phyloP scores from a whole-genome alignment of 2,113 vertebrate genomes.

The Morone saxatilis region DNA sequence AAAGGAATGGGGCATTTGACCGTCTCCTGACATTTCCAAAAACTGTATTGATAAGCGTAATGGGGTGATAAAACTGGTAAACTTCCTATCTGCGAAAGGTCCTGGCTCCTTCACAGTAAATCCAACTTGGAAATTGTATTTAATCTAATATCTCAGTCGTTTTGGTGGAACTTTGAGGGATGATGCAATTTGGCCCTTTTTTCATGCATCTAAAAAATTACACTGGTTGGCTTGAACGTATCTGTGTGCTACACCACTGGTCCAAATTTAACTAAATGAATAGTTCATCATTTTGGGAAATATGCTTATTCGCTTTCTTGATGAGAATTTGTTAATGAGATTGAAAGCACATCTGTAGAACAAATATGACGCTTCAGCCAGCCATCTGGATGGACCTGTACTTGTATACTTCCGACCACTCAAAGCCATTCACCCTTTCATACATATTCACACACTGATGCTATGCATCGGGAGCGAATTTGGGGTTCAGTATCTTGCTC shows the following conservation, averaged over 20 bases:
- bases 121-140: not conserved
- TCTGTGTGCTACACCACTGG: not conserved
- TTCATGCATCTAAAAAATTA: not conserved
- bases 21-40: constrained; percentile 50
- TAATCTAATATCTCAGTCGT: not conserved
- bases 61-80: constrained; percentile 22
- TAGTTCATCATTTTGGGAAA: not conserved
- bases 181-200: not conserved
- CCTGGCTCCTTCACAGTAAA: not conserved
- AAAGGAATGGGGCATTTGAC: constrained; percentile 16
- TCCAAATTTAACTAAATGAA: not conserved
- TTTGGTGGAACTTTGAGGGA: not conserved
- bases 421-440: too few relatives aligned
- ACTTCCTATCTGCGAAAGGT: constrained; percentile 9
- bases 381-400: not conserved
- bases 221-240: not conserved
- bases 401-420: too few relatives aligned
- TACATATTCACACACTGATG: too few relatives aligned
- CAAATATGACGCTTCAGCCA: not conserved
- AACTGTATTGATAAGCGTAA: constrained; percentile 17
- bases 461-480: too few relatives aligned
- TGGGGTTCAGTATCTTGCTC: too few relatives aligned
- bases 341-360: not conserved
- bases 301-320: not conserved
- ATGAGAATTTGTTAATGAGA: not conserved